Conservation (phyloP, 2,888 invertebrate species). For the Helicoverpa assulta region DNA sequence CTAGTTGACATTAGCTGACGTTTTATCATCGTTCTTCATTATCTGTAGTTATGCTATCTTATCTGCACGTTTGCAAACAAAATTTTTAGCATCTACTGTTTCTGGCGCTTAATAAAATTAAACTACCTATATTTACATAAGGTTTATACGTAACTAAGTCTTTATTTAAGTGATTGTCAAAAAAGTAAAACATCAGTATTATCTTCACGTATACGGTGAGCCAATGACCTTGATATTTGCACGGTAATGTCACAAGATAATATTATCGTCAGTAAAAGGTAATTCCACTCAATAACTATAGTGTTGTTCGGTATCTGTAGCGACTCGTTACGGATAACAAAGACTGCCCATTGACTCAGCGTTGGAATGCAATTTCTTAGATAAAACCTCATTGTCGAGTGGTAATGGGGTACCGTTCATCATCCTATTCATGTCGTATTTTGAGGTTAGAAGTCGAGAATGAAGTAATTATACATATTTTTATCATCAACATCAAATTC, state of each 20-base stretch:
- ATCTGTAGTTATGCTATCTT: background rate
- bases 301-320: conserved; percentile 63
- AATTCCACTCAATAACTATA: conserved; percentile 68
- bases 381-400: conserved; percentile 67
- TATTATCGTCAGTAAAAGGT: conserved; percentile 73
- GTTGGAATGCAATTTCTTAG: conserved; percentile 68
- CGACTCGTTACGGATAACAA: conserved; percentile 61
- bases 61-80: background rate
- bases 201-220: conserved; percentile 44
- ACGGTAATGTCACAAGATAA: conserved; percentile 70
- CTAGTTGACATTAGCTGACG: no score
- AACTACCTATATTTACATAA: background rate
- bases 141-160: background rate
- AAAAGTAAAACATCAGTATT: conserved; percentile 14
- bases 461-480: background rate
- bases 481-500: conserved; percentile 7
- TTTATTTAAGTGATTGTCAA: background rate
- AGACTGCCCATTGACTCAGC: conserved; percentile 67
- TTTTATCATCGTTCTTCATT: no score
- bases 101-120: no score
- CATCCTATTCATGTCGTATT: conserved; percentile 32
- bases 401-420: conserved; percentile 41
- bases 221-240: conserved; percentile 74
- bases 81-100: background rate
- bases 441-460: conserved; percentile 15